A percentile compares a stretch with the other conserved stretches of the same genome.
These are phyloP conservation scores for Enteromius mattozi DNA, from an alignment of 2,797 vertebrate genomes.

Conservation along the genomic window DNA sequence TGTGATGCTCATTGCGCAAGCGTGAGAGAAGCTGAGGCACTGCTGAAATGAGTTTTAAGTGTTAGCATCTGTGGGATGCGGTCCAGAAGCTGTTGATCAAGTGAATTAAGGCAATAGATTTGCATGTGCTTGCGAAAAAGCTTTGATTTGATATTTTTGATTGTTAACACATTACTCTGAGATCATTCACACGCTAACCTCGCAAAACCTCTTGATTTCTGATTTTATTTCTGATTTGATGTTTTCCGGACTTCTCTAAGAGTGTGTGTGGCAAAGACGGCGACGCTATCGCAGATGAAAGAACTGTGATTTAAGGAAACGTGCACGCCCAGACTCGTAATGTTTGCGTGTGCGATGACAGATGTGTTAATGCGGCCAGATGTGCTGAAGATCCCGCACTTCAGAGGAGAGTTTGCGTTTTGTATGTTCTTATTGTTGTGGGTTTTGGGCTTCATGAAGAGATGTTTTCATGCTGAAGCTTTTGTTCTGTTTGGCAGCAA, in stretches of 20 bases:
- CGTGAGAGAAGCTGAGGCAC: conserved; percentile 21
- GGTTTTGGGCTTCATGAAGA: conserved; percentile 2
- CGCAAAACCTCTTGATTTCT: not conserved
- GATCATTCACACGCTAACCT: not conserved
- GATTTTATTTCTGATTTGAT: not conserved
- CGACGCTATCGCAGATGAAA: conserved; percentile 17
- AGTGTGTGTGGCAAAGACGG: not conserved
- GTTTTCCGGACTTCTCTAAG: not conserved
- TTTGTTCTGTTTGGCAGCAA: conserved; percentile 5
- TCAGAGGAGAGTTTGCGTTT: not conserved
- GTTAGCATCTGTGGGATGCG: conserved; percentile 27
- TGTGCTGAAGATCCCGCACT: not conserved
- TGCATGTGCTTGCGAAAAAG: not conserved
- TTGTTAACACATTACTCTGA: not conserved
- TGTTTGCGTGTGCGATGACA: conserved; percentile 4
- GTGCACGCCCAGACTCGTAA: not conserved
- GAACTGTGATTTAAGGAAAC: not conserved
- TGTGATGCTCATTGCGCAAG: conserved; percentile 16
- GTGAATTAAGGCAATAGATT: not conserved
- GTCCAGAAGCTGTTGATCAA: conserved; percentile 3
- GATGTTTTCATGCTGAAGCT: not conserved
- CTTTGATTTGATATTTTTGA: not conserved
- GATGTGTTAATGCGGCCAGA: conserved; percentile 34
- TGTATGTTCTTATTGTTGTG: conserved; percentile 1
- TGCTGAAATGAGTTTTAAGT: conserved; percentile 10